Evolutionary conservation across 2,113 vertebrate species (phyloP).

Genomic region (Halcyon malimbica): DNA sequence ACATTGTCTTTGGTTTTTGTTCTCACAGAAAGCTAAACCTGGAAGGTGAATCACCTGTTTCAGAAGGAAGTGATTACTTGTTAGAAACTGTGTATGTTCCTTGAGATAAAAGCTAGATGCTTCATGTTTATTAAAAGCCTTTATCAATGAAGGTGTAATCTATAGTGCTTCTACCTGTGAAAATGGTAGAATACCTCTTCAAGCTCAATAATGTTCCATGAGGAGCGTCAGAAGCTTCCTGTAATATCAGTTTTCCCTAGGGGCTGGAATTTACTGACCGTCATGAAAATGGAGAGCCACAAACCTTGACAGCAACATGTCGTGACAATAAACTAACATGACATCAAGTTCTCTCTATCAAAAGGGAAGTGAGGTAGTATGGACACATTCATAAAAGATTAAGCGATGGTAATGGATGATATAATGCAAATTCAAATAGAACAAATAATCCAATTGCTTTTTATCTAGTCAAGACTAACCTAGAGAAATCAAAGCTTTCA

Average conservation of each 20-base stretch:
- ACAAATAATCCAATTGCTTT: neutral
- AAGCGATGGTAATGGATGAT: neutral
- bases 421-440: neutral
- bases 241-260: neutral
- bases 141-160: neutral
- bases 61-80: neutral
- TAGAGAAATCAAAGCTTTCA: neutral
- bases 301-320: neutral
- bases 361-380: neutral
- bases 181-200: neutral
- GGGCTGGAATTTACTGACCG: neutral
- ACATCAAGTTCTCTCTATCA: neutral
- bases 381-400: fast-evolving
- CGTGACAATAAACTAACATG: neutral
- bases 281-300: neutral
- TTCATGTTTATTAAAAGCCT: neutral
- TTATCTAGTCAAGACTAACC: neutral
- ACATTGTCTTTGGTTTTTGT: neutral
- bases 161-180: neutral
- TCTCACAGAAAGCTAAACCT: neutral
- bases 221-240: neutral
- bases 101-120: neutral
- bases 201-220: neutral
- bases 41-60: neutral
- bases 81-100: neutral